Percentiles rank a stretch among this genome's conserved stretches.
phyloP scores from a whole-genome alignment of 2,888 invertebrate genomes.

The Tipula lateralis region DNA sequence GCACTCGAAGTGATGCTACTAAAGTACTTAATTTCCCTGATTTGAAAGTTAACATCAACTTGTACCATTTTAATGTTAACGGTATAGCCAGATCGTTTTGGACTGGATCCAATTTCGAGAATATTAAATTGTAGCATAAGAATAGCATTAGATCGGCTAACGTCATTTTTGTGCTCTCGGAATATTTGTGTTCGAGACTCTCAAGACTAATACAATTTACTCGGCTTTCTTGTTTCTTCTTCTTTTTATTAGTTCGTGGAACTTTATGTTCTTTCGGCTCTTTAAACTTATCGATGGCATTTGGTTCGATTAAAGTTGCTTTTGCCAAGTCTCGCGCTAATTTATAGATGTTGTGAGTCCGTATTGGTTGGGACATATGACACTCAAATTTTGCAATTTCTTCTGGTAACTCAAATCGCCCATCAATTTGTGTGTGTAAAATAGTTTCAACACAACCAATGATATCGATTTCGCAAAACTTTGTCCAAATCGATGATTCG shows the following conservation, averaged over 20 bases:
- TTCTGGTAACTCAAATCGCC: constrained; percentile 54
- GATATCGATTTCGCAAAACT: constrained; percentile 84
- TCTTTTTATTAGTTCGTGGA: constrained; percentile 46
- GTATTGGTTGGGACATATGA: constrained; percentile 77
- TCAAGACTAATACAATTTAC: constrained; percentile 51
- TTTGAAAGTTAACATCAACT: constrained; percentile 39
- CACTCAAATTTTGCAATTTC: constrained; percentile 73
- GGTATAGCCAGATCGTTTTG: constrained; percentile 51
- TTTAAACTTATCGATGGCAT: constrained; percentile 34
- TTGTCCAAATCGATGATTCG: constrained; percentile 84
- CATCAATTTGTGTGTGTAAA: constrained; percentile 30
- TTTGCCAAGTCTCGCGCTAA: constrained; percentile 57
- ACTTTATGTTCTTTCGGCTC: constrained; percentile 38
- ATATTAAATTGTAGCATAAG: constrained; percentile 61
- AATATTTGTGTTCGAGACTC: constrained; percentile 64
- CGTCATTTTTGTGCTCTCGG: constrained; percentile 77
- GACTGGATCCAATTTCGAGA: constrained; percentile 43
- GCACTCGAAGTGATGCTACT: not conserved
- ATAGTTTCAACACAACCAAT: constrained; percentile 54
- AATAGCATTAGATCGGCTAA: constrained; percentile 78
- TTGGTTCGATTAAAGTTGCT: constrained; percentile 45
- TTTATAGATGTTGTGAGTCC: constrained; percentile 81
- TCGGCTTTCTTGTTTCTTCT: constrained; percentile 45
- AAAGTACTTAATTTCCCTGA: not conserved
- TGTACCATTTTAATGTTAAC: constrained; percentile 61